Base-by-base conservation (phyloP, 1,140 invertebrate genomes). In the Propsilocerus akamusi region DNA sequence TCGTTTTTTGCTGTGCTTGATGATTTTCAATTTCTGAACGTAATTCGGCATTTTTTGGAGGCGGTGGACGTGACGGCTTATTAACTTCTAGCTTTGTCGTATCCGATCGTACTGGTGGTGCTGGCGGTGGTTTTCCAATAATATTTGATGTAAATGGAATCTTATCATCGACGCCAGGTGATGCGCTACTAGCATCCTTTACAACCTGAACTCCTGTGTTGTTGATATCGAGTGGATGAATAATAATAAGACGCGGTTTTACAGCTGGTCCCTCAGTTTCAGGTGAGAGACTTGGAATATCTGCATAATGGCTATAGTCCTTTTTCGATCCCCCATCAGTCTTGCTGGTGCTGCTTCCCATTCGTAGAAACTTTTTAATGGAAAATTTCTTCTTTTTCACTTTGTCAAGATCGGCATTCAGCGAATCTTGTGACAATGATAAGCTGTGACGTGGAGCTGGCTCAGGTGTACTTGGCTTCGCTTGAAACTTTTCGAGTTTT, bases 141-240 rank as follows among this genome's bases (percentile, higher is more conserved):
- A 64, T 60, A 52, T 61, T 65, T 14, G 32, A 51, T 12, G 60
- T 57, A 5, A 54, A 56, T 17, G 52, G 51, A 28, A 67, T 70
- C 4, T 56, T 46, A 58, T 75, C 60, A 53, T 68, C 67, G 26
- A 59, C 55, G 3, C 26, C 17, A 1, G 55, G 30, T 26, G 71
- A 69, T 54, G 66, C 64, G 55, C 67, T 55, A 50, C 64, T 70
- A 53, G 73, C 74, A 41, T 73, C 72, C 56, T 77, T 76, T 30
- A 87, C 71, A 2, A 87, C 83, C 59, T 88, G 80, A 0, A 86
- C 82, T 20, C 69, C 79, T 3, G 79, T 77, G 10, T 81, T 81
- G 62, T 88, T 86, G 14, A 90, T 70, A 55, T 92, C 86, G 48
- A 85, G 68, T 11, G 87, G 87, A 72, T 92, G 87, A 53, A 91